Evolutionary conservation across 2,888 invertebrate species (phyloP), one percentile per base, ranked within the genome.

Genomic region (Capitulum mitella): DNA sequence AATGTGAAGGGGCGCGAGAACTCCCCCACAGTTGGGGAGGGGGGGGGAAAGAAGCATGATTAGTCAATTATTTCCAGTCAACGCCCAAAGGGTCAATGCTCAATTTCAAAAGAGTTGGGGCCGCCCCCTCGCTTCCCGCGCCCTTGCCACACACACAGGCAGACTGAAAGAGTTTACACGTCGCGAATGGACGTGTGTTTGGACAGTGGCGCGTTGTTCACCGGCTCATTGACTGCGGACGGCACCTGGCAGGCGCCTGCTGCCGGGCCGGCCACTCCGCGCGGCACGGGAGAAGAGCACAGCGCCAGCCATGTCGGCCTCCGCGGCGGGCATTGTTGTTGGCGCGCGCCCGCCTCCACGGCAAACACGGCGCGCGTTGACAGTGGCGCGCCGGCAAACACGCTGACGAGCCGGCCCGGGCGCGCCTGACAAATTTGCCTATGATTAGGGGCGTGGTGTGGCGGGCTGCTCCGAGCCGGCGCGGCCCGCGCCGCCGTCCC

Each of bases 321-420:
- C 12, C 29, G 29, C n/a, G 8, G n/a, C 54, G 32, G 2, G 32
- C 32, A 61, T 32, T 61, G 61, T 61, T 61, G 61, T 29, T 54
- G 54, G 54, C 54, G 54, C n/a, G 54, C 54, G 54, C 54, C 54
- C 26, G 54, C n/a, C 32, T 12, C 14, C 61, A 32, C 32, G 61
- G 61, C 61, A 61, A 61, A 61, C 61, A 61, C 8, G 61, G 61
- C 61, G 61, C 32, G 32, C 61, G 61, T 61, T 61, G 61, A 61
- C 61, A 61, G 61, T 61, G 61, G 61, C 32, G 61, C 61, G 32
- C 12, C 48, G 61, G 16, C 61, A 61, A 61, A 61, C n/a, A 61
- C 61, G 61, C 61, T 61, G 32, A 61, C 61, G 61, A 61, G 61
- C 29, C n/a, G 29, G 61, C 1, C 12, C 32, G 12, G 32, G 61